These are phyloP conservation scores for Drosophila auraria DNA, from an alignment of 1,140 invertebrate species.

Conservation along the genomic window DNA sequence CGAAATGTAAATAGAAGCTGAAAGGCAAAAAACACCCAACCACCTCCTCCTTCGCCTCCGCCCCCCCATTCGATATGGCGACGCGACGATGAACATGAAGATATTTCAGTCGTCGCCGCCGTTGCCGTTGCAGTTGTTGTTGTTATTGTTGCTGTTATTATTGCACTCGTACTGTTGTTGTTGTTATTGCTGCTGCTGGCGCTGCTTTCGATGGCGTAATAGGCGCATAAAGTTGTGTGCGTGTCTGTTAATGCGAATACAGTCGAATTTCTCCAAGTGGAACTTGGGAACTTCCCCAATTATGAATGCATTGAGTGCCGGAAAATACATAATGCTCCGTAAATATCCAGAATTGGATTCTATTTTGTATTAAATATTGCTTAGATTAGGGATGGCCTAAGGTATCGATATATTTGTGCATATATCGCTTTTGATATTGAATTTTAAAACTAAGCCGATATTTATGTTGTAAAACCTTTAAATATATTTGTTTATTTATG, in stretches of 20 bases:
- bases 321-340: neutral
- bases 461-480: no score
- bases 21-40: conserved; percentile 27
- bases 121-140: conserved; percentile 41
- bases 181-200: conserved; percentile 29
- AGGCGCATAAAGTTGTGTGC: conserved; percentile 36
- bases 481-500: no score
- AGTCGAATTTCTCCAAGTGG: conserved; percentile 17
- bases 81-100: conserved; percentile 70
- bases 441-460: no score
- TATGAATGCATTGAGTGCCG: conserved; percentile 2
- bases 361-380: neutral
- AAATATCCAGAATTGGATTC: neutral
- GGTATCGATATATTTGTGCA: neutral
- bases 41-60: neutral
- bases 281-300: conserved; percentile 18
- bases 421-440: no score
- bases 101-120: conserved; percentile 57
- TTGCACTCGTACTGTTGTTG: conserved; percentile 7
- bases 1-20: conserved; percentile 67
- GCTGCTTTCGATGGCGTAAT: conserved; percentile 69
- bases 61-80: conserved; percentile 46
- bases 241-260: conserved; percentile 18
- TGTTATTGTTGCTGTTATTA: conserved; percentile 18
- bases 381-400: neutral